phyloP scores from a whole-genome alignment of 2,113 vertebrate species.

The Anas platyrhynchos region DNA sequence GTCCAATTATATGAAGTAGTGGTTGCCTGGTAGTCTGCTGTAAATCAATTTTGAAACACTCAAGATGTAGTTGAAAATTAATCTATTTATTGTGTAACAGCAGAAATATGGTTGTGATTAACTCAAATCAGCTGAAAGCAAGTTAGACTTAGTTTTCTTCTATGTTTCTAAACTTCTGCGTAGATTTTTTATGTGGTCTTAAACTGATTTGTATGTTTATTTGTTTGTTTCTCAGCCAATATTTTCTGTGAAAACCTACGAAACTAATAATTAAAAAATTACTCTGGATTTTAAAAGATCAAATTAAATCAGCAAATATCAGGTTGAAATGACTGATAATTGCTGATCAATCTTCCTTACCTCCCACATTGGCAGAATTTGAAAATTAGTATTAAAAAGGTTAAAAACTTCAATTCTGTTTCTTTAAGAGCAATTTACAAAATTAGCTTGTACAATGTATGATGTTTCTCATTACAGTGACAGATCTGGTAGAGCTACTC shows the following conservation, averaged over 20 bases:
- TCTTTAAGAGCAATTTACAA: background rate
- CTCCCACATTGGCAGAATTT: background rate
- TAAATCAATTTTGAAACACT: background rate
- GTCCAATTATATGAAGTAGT: background rate
- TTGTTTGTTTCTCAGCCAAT: background rate
- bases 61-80: background rate
- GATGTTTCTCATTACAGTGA: background rate
- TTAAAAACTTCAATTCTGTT: background rate
- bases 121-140: background rate
- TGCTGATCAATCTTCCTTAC: background rate
- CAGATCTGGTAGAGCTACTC: background rate
- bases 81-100: background rate
- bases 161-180: accelerated
- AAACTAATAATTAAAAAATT: background rate
- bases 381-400: background rate
- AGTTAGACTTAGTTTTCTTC: background rate
- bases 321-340: background rate
- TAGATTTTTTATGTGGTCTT: background rate
- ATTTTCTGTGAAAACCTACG: background rate
- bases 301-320: background rate
- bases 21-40: background rate
- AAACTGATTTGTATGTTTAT: background rate
- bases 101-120: background rate
- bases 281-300: background rate
- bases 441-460: background rate